Conservation (phyloP, 2,888 invertebrate genomes). For the Adineta ricciae region DNA sequence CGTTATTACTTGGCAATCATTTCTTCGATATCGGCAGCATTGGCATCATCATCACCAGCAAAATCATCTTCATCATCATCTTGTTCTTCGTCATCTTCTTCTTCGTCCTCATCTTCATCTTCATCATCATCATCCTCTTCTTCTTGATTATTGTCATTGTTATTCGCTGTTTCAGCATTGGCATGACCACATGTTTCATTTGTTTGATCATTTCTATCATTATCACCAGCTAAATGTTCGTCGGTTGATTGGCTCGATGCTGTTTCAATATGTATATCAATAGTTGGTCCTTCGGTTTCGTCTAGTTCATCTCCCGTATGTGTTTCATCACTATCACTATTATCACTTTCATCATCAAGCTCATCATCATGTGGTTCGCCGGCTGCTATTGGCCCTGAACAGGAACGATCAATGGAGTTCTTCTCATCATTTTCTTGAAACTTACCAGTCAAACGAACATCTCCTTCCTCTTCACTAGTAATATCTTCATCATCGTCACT, state of each 20-base stretch:
- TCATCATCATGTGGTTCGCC: constrained; percentile 22
- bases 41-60: constrained; percentile 14
- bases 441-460: constrained; percentile 3
- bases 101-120: constrained; percentile 52
- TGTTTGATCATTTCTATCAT: neutral
- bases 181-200: neutral
- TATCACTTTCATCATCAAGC: constrained; percentile 25
- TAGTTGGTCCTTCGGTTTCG: neutral
- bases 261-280: neutral
- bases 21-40: constrained; percentile 26
- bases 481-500: constrained; percentile 26
- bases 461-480: constrained; percentile 29
- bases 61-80: neutral
- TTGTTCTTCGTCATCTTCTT: constrained; percentile 39
- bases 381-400: neutral
- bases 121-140: constrained; percentile 44
- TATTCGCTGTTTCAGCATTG: constrained; percentile 41
- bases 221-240: neutral
- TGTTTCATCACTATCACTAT: neutral
- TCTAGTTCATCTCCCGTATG: constrained; percentile 11
- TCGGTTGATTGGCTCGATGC: neutral
- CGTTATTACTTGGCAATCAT: neutral
- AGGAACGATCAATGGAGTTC: neutral
- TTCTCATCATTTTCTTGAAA: neutral
- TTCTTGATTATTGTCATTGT: constrained; percentile 38